Conservation (phyloP, 2,113 vertebrate genomes). For the Myiozetetes cayanensis region DNA sequence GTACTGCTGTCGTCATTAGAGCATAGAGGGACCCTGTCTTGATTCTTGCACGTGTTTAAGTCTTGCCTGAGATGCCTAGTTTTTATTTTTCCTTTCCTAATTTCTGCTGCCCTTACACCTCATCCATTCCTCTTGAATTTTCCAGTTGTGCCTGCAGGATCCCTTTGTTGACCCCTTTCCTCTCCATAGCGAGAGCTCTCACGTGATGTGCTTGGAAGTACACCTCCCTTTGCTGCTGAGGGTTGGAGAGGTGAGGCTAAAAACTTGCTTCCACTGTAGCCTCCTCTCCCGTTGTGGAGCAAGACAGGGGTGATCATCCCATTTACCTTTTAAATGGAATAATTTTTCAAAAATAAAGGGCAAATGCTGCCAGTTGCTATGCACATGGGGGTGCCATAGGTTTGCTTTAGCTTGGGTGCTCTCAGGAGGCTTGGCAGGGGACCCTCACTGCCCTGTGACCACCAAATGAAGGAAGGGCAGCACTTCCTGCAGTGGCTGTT, state of each 20-base stretch:
- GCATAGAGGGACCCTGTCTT: neutral
- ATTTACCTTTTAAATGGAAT: neutral
- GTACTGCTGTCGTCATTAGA: rapidly evolving
- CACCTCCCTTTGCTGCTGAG: neutral
- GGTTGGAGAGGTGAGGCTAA: neutral
- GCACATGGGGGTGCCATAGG: rapidly evolving
- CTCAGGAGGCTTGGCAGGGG: neutral
- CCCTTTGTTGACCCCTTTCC: neutral
- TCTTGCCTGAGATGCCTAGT: neutral
- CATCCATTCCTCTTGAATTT: neutral
- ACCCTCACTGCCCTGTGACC: neutral
- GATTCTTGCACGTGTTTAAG: neutral
- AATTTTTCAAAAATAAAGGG: neutral
- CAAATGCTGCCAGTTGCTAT: neutral
- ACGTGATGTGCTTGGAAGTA: neutral
- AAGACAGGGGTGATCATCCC: neutral
- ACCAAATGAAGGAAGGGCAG: rapidly evolving
- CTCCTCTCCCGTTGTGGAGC: neutral
- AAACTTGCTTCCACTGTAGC: neutral
- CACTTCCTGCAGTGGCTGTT: neutral
- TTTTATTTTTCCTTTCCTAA: neutral
- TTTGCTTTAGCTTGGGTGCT: neutral
- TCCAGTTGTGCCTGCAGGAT: neutral
- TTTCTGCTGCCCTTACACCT: neutral
- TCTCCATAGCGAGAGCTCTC: neutral